A percentile compares a stretch with the other conserved stretches of the same genome.
phyloP scores from a whole-genome alignment of 2,113 vertebrate genomes.

The Caranx ignobilis region DNA sequence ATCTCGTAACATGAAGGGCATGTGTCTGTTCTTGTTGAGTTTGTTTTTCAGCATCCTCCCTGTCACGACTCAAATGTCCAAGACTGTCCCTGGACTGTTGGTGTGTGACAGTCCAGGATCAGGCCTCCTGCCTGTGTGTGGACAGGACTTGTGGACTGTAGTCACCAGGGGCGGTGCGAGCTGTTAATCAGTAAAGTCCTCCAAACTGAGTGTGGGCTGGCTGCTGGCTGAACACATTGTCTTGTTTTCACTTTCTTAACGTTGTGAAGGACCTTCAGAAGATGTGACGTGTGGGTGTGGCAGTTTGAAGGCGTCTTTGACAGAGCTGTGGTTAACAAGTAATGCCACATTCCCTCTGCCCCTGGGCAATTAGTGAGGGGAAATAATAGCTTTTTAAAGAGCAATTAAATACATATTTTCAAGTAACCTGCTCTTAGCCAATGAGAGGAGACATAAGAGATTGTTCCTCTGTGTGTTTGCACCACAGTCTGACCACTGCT shows the following conservation, averaged over 20 bases:
- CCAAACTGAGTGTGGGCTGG: not conserved
- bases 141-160: not conserved
- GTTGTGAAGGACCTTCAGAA: not conserved
- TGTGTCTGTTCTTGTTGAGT: not conserved
- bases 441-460: slow-evolving; percentile 19
- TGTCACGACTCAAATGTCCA: not conserved
- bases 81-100: not conserved
- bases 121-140: not conserved
- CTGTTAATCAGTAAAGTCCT: slow-evolving; percentile 31
- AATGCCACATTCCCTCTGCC: slow-evolving; percentile 12
- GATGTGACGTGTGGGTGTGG: slow-evolving; percentile 18
- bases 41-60: not conserved
- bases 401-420: not conserved
- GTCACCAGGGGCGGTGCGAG: not conserved
- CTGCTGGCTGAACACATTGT: slow-evolving; percentile 25
- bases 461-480: slow-evolving; percentile 21
- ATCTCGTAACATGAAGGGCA: not conserved
- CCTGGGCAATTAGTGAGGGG: not conserved
- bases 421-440: not conserved
- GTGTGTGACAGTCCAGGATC: not conserved
- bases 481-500: slow-evolving; percentile 40
- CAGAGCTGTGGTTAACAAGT: not conserved
- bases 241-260: slow-evolving; percentile 19
- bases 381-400: slow-evolving; percentile 4
- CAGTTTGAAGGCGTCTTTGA: slow-evolving; percentile 10